These are phyloP conservation scores for Cheiracanthium punctorium DNA, from an alignment of 2,888 invertebrate species.

Conservation along the genomic window DNA sequence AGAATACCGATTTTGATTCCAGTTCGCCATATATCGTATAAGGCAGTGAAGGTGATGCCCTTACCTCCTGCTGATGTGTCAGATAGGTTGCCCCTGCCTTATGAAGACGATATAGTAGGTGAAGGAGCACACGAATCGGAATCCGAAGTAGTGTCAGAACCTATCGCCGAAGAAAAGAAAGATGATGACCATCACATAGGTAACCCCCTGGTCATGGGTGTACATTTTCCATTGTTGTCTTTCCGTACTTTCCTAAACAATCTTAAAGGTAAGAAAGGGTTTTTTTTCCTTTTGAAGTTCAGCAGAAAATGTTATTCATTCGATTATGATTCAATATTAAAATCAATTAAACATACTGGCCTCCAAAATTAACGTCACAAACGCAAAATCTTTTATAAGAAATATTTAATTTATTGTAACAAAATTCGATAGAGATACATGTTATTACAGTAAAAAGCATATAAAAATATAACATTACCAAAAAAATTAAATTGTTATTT, in stretches of 20 bases:
- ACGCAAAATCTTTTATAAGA: no score
- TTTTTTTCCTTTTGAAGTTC: no score
- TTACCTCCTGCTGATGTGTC: neutral
- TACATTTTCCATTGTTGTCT: neutral
- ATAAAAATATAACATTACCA: no score
- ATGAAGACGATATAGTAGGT: neutral
- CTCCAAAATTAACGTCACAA: no score
- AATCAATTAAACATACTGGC: no score
- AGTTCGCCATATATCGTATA: neutral
- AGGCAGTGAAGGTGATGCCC: neutral
- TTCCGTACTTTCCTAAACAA: neutral
- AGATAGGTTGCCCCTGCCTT: neutral
- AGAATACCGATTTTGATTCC: neutral
- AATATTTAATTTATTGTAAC: no score
- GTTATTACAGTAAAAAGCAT: no score
- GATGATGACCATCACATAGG: neutral
- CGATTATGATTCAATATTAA: no score
- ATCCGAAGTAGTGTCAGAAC: neutral
- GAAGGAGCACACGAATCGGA: neutral
- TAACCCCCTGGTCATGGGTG: neutral
- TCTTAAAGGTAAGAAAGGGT: neutral
- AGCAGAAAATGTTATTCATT: no score
- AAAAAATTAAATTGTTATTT: no score
- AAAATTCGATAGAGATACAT: no score
- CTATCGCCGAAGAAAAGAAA: neutral